Evolutionary conservation across 37 sponge, comb jelly and placozoan genomes (phyloP).

Genomic region (Spongilla lacustris): DNA sequence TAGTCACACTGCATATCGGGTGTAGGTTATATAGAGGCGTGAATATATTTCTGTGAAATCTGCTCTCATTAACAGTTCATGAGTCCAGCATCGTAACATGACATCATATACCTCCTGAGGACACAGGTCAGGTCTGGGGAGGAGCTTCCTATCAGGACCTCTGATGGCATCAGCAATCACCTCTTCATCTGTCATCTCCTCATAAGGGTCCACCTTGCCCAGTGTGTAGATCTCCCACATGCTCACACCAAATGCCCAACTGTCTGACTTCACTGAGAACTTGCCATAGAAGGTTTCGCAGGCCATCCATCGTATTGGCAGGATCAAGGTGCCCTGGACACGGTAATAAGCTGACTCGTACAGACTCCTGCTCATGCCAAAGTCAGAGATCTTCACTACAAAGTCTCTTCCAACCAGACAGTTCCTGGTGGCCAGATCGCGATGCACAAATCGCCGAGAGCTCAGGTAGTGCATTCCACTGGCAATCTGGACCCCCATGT

Average conservation of each 20-base stretch:
- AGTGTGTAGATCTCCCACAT: slow-evolving; percentile 84
- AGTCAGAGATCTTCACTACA: slow-evolving; percentile 86
- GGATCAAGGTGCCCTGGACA: slow-evolving; percentile 57
- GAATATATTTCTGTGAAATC: slow-evolving; percentile 76
- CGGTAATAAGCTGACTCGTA: slow-evolving; percentile 72
- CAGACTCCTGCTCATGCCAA: slow-evolving; percentile 88
- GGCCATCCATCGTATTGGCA: slow-evolving; percentile 89
- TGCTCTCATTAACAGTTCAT: slow-evolving; percentile 57
- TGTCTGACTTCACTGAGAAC: slow-evolving; percentile 85
- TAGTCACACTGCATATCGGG: neutral
- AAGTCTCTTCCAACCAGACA: slow-evolving; percentile 83
- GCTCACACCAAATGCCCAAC: slow-evolving; percentile 83
- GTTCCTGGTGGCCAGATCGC: slow-evolving; percentile 86
- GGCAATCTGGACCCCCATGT: slow-evolving; percentile 82
- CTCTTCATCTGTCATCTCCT: slow-evolving; percentile 71
- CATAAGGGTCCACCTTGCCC: slow-evolving; percentile 65
- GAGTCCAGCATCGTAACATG: slow-evolving; percentile 64
- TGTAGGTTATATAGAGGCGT: slow-evolving; percentile 58
- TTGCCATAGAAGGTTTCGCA: slow-evolving; percentile 84
- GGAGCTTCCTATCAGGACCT: slow-evolving; percentile 30
- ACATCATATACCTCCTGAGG: slow-evolving; percentile 60
- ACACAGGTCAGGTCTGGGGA: slow-evolving; percentile 46
- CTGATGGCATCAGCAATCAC: slow-evolving; percentile 73
- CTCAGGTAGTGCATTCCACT: slow-evolving; percentile 89
- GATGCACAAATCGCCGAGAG: slow-evolving; percentile 72